A percentile compares a stretch with the other conserved stretches of the same genome.
Evolutionary conservation across 2,888 invertebrate genomes (phyloP).

Genomic region (Ophion obscuratus): DNA sequence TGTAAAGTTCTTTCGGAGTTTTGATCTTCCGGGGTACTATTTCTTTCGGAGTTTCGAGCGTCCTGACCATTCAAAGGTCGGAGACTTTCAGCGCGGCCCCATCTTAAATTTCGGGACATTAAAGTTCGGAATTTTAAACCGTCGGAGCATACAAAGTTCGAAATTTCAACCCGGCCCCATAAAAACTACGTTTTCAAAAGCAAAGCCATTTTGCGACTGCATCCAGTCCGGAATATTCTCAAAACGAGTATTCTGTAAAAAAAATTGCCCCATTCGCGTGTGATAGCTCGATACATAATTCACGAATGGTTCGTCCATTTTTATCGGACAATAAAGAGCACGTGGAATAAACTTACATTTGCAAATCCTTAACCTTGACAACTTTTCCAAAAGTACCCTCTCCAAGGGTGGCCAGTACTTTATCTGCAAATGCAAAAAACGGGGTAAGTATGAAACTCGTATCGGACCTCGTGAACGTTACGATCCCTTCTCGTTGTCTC

Average conservation of each 20-base stretch:
- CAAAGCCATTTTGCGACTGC: background rate
- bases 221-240: background rate
- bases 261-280: background rate
- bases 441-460: slow-evolving; percentile 75
- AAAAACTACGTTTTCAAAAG: background rate
- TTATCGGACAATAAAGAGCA: slow-evolving; percentile 29
- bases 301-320: slow-evolving; percentile 8
- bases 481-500: slow-evolving; percentile 47
- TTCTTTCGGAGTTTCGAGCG: too few relatives aligned
- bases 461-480: slow-evolving; percentile 75
- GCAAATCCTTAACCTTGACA: slow-evolving; percentile 98
- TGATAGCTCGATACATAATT: background rate
- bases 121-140: too few relatives aligned
- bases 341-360: slow-evolving; percentile 90
- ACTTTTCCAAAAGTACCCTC: slow-evolving; percentile 99
- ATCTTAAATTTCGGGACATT: too few relatives aligned
- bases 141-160: too few relatives aligned
- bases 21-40: too few relatives aligned
- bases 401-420: slow-evolving; percentile 98
- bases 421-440: slow-evolving; percentile 94
- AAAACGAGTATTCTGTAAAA: background rate
- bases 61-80: too few relatives aligned
- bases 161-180: too few relatives aligned
- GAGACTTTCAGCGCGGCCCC: too few relatives aligned
- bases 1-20: too few relatives aligned